These are phyloP conservation scores for Chascanopsetta lugubris DNA, from an alignment of 2,113 vertebrate species.

Conservation along the genomic window DNA sequence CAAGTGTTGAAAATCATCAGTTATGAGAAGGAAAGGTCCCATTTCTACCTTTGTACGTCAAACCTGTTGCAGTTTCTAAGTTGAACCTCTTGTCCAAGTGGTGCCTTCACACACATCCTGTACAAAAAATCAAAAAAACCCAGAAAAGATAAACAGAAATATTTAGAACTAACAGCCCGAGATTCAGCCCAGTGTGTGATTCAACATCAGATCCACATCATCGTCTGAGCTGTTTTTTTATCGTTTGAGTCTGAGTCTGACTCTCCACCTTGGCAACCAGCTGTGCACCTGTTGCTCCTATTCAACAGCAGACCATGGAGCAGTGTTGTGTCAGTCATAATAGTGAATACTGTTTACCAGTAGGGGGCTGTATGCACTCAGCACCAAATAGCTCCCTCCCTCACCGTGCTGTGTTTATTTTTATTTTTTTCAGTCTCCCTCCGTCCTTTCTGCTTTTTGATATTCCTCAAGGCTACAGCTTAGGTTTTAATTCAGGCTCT, in stretches of 20 bases:
- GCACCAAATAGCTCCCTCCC: conserved; percentile 43
- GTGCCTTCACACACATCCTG: conserved; percentile 9
- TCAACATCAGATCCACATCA: too few relatives aligned
- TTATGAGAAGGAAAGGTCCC: too few relatives aligned
- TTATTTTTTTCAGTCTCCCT: not conserved
- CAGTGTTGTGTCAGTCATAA: conserved; percentile 52
- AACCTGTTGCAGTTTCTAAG: not conserved
- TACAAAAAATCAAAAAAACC: not conserved
- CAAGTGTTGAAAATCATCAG: too few relatives aligned
- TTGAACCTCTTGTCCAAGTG: not conserved
- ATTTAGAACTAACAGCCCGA: too few relatives aligned
- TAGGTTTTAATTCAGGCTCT: conserved; percentile 75
- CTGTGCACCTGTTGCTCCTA: conserved; percentile 72
- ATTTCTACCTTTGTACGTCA: too few relatives aligned
- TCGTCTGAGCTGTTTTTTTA: too few relatives aligned
- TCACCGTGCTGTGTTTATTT: conserved; percentile 46
- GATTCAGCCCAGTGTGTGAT: too few relatives aligned
- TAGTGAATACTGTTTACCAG: conserved; percentile 65
- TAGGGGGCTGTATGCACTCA: conserved; percentile 79
- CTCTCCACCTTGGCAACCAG: conserved; percentile 7
- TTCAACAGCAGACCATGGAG: conserved; percentile 71
- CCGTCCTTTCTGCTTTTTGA: conserved; percentile 16
- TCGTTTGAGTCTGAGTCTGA: too few relatives aligned
- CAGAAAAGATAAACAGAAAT: too few relatives aligned
- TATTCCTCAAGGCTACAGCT: conserved; percentile 75